Evolutionary conservation across 92 coral and sea anemone species (phyloP).

Genomic region (Montipora capitata): DNA sequence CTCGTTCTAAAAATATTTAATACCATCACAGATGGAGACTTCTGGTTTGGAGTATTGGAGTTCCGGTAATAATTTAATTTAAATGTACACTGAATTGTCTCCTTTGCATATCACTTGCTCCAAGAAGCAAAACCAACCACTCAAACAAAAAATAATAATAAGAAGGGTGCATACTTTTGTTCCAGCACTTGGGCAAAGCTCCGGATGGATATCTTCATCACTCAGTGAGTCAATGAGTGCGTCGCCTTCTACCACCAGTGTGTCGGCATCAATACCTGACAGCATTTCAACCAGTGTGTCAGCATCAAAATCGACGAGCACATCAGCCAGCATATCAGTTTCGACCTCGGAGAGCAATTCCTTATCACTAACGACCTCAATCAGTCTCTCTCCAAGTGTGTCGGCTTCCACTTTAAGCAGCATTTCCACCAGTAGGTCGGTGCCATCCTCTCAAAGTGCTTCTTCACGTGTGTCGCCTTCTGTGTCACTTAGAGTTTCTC

Average conservation of each 20-base stretch:
- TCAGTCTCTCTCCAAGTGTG: neutral
- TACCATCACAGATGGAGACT: too few species aligned
- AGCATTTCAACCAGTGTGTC: neutral
- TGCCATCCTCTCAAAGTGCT: neutral
- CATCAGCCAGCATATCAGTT: neutral
- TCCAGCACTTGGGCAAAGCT: too few species aligned
- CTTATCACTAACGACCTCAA: neutral
- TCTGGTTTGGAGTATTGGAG: too few species aligned
- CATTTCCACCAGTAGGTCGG: neutral
- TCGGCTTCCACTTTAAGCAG: neutral
- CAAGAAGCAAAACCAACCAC: too few species aligned
- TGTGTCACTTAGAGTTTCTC: too few species aligned
- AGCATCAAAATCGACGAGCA: neutral
- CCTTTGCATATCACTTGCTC: too few species aligned
- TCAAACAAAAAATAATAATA: too few species aligned
- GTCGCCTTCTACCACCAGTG: neutral
- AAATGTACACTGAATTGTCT: too few species aligned
- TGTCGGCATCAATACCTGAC: neutral
- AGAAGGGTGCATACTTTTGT: too few species aligned
- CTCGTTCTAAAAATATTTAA: too few species aligned
- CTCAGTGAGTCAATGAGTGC: neutral
- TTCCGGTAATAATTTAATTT: too few species aligned
- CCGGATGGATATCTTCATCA: too few species aligned
- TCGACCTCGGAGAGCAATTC: neutral
- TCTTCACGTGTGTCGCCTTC: neutral